Evolutionary conservation across 2,888 invertebrate species (phyloP), one percentile per base, ranked within the genome.

Genomic region (Rotaria socialis): DNA sequence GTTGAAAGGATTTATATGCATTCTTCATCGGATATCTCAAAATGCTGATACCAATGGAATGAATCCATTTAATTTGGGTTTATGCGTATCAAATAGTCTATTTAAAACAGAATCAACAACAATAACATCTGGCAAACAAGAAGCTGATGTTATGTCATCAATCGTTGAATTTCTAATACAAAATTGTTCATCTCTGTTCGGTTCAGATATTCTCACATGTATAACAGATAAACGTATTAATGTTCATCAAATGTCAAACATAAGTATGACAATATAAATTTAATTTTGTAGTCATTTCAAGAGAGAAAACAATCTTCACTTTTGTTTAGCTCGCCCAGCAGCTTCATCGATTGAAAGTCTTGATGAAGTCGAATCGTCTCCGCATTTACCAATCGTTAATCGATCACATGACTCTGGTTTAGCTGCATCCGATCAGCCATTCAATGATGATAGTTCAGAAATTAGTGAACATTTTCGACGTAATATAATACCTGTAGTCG

Each of bases 111-210:
- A 80, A 47, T 41, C 80, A 80, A 80, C 80, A 80, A 80, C 80
- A 6, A 80, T 80, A 5, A 43, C 19, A 47, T 47, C 47, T 1
- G 80, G 80, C 22, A 80, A 80, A 47, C 80, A 80, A 80, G 80
- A 80, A 47, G 80, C 80, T 24, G 80, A 80, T 80, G 80, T 80
- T 80, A 80, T 80, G 80, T 80, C 80, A 80, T 80, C 80, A 4
- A 47, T 80, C 3, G 80, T 80, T 24, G 80, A 80, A 47, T 80
- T 80, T 47, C n/a, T 80, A 43, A 80, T 80, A 24, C 80, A 80
- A n/a, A 80, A 80, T 80, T 80, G 80, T 80, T 43, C 47, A 47
- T 24, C 16, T 10, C n/a, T 80, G n/a, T 80, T 80, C 14, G 80
- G 80, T 80, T 47, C 43, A 43, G 80, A 80, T 80, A 80, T 80